phyloP scores from a whole-genome alignment of 1,140 invertebrate genomes.

The Drosophila parvula region DNA sequence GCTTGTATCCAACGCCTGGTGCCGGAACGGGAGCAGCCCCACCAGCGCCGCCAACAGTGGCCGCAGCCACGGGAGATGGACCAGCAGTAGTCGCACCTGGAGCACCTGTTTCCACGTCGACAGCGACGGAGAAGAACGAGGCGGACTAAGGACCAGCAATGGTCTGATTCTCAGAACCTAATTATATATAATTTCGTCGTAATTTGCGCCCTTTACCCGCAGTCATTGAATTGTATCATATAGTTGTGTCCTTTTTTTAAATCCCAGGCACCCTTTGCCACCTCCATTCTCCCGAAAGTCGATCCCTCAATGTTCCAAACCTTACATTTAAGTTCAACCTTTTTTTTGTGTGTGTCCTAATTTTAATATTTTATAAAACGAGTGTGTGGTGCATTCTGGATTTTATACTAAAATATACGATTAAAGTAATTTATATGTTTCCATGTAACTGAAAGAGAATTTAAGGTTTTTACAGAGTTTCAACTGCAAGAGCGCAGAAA shows the following conservation, averaged over 20 bases:
- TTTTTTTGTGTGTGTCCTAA: conserved; percentile 34
- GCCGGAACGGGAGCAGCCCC: conserved; percentile 2
- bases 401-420: conserved; percentile 38
- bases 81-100: conserved; percentile 5
- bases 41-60: conserved; percentile 8
- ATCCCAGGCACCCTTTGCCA: neutral
- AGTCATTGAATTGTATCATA: conserved; percentile 56
- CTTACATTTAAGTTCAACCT: conserved; percentile 16
- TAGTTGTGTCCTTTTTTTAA: conserved; percentile 17
- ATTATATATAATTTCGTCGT: conserved; percentile 9
- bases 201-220: conserved; percentile 13
- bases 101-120: conserved; percentile 1
- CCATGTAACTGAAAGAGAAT: conserved; percentile 17
- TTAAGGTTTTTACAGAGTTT: neutral
- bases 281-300: neutral
- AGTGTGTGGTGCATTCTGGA: conserved; percentile 16
- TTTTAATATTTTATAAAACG: conserved; percentile 30
- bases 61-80: conserved; percentile 5
- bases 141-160: conserved; percentile 43
- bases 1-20: conserved; percentile 11
- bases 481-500: no score
- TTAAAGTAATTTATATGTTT: conserved; percentile 44
- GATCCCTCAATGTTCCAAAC: neutral
- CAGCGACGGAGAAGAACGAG: conserved; percentile 58
- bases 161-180: neutral